Evolutionary conservation across 2,888 invertebrate genomes (phyloP).

Genomic region (Eristalinus sepulchralis): DNA sequence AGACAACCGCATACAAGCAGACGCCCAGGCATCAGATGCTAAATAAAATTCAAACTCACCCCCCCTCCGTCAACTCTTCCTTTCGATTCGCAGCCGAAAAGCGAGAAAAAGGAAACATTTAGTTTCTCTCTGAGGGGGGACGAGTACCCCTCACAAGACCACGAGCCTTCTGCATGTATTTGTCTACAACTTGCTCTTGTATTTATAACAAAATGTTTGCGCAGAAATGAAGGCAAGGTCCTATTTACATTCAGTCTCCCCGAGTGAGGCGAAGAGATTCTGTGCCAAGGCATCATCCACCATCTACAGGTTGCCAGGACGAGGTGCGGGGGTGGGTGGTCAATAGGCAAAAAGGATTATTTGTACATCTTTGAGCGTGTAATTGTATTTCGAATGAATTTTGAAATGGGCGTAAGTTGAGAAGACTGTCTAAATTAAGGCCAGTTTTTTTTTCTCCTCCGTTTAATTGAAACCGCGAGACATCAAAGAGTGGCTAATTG

Average conservation of each 20-base stretch:
- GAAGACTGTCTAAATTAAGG: slow-evolving; percentile 35
- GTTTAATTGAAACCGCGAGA: slow-evolving; percentile 44
- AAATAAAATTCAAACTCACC: slow-evolving; percentile 20
- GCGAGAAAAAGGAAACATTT: slow-evolving; percentile 29
- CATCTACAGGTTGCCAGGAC: slow-evolving; percentile 51
- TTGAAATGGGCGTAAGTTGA: background rate
- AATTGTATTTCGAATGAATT: slow-evolving; percentile 23
- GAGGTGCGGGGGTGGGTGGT: background rate
- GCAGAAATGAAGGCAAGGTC: slow-evolving; percentile 55
- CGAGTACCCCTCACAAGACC: slow-evolving; percentile 1
- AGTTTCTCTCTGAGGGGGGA: slow-evolving; percentile 26
- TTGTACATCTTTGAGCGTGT: slow-evolving; percentile 26
- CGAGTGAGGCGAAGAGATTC: background rate
- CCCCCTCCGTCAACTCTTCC: slow-evolving; percentile 1
- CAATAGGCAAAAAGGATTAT: slow-evolving; percentile 58
- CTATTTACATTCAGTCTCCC: slow-evolving; percentile 50
- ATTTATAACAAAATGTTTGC: slow-evolving; percentile 63
- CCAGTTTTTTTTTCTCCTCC: background rate
- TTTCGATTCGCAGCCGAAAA: background rate
- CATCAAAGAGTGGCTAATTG: slow-evolving; percentile 60
- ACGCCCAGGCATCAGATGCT: slow-evolving; percentile 20
- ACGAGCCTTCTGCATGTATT: background rate
- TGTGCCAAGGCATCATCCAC: slow-evolving; percentile 41
- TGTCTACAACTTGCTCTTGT: slow-evolving; percentile 23
- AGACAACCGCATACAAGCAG: background rate